Evolutionary conservation across 53 echinoderm and acorn worm species (phyloP).

Genomic region (Echinometra lucunter): DNA sequence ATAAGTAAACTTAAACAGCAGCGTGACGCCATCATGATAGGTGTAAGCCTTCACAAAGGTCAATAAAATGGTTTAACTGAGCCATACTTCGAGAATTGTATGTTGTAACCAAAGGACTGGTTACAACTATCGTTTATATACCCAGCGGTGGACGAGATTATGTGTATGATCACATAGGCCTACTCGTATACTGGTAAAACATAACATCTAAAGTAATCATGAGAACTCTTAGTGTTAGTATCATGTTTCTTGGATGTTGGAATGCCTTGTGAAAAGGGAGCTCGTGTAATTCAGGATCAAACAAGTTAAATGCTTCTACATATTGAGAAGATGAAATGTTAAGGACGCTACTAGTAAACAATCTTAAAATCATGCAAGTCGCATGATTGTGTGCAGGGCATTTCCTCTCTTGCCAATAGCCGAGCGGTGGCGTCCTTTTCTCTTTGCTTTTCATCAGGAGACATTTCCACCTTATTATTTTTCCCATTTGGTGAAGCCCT

Average conservation of each 20-base stretch:
- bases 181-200: too few species aligned
- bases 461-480: constrained; percentile 60
- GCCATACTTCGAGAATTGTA: too few species aligned
- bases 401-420: constrained; percentile 46
- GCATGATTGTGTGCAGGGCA: constrained; percentile 8
- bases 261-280: background rate
- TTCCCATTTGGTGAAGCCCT: constrained; percentile 55
- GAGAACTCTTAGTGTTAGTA: background rate
- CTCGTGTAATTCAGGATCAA: background rate
- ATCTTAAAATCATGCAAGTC: constrained; percentile 40
- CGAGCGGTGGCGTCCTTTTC: constrained; percentile 60
- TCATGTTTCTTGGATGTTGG: too few species aligned
- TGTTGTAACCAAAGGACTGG: too few species aligned
- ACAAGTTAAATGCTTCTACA: background rate
- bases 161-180: too few species aligned
- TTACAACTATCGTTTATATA: too few species aligned
- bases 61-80: too few species aligned
- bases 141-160: too few species aligned
- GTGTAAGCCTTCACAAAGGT: too few species aligned
- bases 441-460: constrained; percentile 48
- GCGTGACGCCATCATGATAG: too few species aligned
- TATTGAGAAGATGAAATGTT: constrained; percentile 32
- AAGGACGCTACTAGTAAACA: constrained; percentile 26
- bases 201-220: background rate
- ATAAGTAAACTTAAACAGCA: too few species aligned